Evolutionary conservation across 2,113 vertebrate species (phyloP), one percentile per base, ranked within the genome.

Genomic region (Cochlearius cochlearius): DNA sequence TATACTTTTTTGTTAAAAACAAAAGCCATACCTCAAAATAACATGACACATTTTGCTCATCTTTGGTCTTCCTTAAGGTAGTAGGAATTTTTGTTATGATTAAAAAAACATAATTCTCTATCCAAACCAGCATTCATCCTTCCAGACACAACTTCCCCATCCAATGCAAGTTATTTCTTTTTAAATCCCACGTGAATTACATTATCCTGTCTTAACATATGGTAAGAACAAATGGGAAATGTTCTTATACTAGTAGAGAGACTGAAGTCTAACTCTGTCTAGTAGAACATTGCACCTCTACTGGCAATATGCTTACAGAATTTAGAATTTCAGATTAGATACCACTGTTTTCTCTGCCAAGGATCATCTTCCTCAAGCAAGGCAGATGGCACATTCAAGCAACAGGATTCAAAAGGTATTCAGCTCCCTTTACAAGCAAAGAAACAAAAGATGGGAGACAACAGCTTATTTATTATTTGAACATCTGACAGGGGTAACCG

Each of bases 241-340:
- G 38, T 91, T 95, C 69, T 86, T 81, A 26, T 16, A 68, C 25
- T 18, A 92, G 60, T 52, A 92, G 83, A 86, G 88, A 96, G 76
- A 96, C 78, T 80, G 73, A 72, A 94, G 76, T 95, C 89, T 96
- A 89, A 97, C 95, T 92, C 72, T 58, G 58, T 90, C 87, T 72
- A 80, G 60, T 68, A 75, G 66, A 93, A 81, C 60, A 87, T 62
- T 90, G 78, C 94, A 96, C 82, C 66, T 92, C 85, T 66, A 78
- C 59, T 62, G 55, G 92, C 91, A 96, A 90, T 86, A 96, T 80
- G 86, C 83, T 94, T 64, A 71, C 9, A 86, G 79, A 91, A 71
- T 71, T 96, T 55, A 96, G 75, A 92, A 94, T 86, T 96, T 94
- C 87, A 94, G 45, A 97, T 93, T 56, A 95, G 73, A 96, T 64